Evolutionary conservation across 2,888 invertebrate genomes (phyloP).

Genomic region (Tolmerus cingulatus): DNA sequence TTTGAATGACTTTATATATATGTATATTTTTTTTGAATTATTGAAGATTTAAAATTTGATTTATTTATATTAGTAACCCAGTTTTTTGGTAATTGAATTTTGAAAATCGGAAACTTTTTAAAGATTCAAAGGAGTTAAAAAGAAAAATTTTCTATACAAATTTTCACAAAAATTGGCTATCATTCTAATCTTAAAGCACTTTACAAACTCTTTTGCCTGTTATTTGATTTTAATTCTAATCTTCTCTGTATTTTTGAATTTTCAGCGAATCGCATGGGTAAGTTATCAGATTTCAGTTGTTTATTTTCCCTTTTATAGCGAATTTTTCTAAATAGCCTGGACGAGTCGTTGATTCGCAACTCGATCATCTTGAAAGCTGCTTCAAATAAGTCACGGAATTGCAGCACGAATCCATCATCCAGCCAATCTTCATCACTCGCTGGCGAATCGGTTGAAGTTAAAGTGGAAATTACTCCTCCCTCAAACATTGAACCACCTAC

Average conservation of each 20-base stretch:
- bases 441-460: slow-evolving; percentile 62
- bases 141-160: too few species aligned
- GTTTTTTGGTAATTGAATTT: too few species aligned
- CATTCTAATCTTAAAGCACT: not conserved
- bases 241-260: not conserved
- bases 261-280: slow-evolving; percentile 73
- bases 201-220: not conserved
- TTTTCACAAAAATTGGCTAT: not conserved
- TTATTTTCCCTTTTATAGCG: not conserved
- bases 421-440: slow-evolving; percentile 63
- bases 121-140: too few species aligned
- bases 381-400: slow-evolving; percentile 58
- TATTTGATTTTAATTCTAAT: not conserved
- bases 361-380: slow-evolving; percentile 63
- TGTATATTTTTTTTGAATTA: too few species aligned
- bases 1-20: too few species aligned
- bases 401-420: slow-evolving; percentile 62
- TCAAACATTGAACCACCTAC: slow-evolving; percentile 53
- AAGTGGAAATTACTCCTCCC: slow-evolving; percentile 64
- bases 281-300: slow-evolving; percentile 53
- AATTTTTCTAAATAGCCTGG: slow-evolving; percentile 64
- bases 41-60: too few species aligned
- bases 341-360: slow-evolving; percentile 69
- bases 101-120: too few species aligned
- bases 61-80: too few species aligned